Evolutionary conservation across 2,797 vertebrate genomes (phyloP).

Genomic region (Phylloscopus collybita): DNA sequence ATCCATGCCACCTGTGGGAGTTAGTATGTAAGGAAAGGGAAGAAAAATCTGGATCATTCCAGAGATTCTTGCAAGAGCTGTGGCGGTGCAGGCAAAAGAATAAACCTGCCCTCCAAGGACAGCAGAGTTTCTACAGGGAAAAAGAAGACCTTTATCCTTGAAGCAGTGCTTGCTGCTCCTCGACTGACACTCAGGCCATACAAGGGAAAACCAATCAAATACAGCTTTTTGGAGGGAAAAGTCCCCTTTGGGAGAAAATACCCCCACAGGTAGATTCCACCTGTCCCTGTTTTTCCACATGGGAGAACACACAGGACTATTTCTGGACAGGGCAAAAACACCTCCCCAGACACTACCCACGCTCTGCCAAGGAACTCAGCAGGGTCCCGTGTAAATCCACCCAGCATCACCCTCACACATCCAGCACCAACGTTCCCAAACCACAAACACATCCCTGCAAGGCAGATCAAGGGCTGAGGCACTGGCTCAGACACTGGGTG

Average conservation of each 20-base stretch:
- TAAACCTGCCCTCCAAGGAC: not conserved
- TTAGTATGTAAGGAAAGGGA: not conserved
- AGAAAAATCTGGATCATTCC: not conserved
- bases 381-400: not conserved
- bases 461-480: not conserved
- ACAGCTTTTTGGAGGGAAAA: not conserved
- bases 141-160: not conserved
- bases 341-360: rapidly evolving
- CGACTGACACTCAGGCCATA: not conserved
- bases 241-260: not conserved
- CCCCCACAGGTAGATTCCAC: not conserved
- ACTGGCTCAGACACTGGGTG: not conserved
- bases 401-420: not conserved
- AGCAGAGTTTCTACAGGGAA: not conserved
- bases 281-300: not conserved
- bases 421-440: not conserved
- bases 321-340: not conserved
- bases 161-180: not conserved
- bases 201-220: not conserved
- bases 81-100: not conserved
- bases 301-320: not conserved
- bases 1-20: not conserved
- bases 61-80: not conserved
- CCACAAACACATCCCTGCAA: not conserved
- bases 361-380: not conserved